phyloP scores from a whole-genome alignment of 2,113 vertebrate genomes.

The Salvelinus fontinalis region DNA sequence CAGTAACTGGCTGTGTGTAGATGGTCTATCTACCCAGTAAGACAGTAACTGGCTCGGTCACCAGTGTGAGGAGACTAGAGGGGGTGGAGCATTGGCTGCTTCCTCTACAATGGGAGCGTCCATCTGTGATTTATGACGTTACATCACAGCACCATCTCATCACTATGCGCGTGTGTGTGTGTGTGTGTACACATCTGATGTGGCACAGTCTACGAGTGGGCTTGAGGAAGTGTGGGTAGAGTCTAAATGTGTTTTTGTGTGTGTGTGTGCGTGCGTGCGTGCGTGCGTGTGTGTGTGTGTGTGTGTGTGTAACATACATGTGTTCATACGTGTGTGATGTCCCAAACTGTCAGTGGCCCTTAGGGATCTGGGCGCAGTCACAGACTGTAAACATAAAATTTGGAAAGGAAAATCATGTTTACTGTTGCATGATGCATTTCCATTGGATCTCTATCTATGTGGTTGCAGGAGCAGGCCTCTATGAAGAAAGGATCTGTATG shows the following conservation, averaged over 20 bases:
- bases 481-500: background rate
- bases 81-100: constrained; percentile 16
- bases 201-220: no score
- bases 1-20: no score
- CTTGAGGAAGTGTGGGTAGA: background rate
- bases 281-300: no score
- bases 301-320: background rate
- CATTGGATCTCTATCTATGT: no score
- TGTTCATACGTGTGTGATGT: background rate
- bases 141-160: constrained; percentile 34
- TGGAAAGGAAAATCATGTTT: no score
- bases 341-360: background rate
- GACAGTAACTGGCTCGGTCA: constrained; percentile 16
- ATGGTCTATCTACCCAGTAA: no score
- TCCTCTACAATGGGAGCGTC: constrained; percentile 20
- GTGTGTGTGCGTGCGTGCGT: constrained; percentile 42
- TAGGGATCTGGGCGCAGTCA: background rate
- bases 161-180: constrained; percentile 21
- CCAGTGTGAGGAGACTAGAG: constrained; percentile 17
- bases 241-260: constrained; percentile 34
- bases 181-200: background rate
- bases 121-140: constrained; percentile 41
- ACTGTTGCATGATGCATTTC: no score
- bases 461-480: no score
- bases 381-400: no score